Conservation (phyloP, 2,797 vertebrate genomes). For the Sebastes iracundus region DNA sequence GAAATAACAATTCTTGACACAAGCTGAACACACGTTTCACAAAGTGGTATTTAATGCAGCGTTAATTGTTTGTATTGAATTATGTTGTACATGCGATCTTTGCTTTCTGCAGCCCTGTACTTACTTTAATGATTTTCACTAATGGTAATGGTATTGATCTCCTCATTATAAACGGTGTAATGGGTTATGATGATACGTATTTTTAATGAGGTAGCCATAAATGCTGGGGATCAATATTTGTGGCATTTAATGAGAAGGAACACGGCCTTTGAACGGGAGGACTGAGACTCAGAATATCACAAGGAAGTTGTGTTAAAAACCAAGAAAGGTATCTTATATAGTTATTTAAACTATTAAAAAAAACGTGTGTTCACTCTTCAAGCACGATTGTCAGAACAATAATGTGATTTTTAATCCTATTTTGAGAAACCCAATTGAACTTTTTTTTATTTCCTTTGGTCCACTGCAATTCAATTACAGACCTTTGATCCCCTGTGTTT, state of each 20-base stretch:
- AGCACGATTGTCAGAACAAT: not conserved
- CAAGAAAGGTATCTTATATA: not conserved
- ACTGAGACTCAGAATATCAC: not conserved
- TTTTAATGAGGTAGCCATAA: constrained; percentile 10
- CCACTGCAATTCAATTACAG: not conserved
- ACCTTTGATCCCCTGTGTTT: not conserved
- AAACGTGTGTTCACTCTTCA: not conserved
- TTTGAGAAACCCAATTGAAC: not conserved
- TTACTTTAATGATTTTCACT: not conserved
- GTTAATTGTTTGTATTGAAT: not conserved
- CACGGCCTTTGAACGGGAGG: not conserved
- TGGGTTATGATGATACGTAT: not conserved
- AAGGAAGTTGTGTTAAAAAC: not conserved
- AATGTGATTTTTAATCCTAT: not conserved
- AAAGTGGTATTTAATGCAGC: not conserved
- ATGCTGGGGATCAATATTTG: constrained; percentile 7
- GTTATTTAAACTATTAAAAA: not conserved
- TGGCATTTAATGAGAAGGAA: not conserved
- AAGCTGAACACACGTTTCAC: not conserved
- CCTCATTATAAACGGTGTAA: not conserved
- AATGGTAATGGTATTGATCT: not conserved
- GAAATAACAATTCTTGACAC: not conserved
- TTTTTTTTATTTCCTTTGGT: not conserved
- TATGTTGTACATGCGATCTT: not conserved
- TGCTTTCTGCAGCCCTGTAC: not conserved